A percentile compares a stretch with the other conserved stretches of the same genome.
These are phyloP conservation scores for Chromis chromis DNA, from an alignment of 2,797 vertebrate species.

Conservation along the genomic window DNA sequence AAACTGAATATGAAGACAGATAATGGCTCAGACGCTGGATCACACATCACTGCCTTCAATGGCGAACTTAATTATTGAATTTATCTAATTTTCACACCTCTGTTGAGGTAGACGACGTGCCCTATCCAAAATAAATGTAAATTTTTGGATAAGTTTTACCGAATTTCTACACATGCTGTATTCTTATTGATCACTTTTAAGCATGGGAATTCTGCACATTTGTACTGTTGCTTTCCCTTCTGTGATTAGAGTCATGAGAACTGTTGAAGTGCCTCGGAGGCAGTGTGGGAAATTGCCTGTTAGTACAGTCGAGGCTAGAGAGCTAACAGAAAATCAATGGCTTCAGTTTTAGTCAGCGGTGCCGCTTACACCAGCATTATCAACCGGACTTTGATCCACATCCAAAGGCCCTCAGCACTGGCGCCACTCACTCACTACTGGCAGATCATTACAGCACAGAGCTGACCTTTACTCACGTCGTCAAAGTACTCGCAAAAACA, in stretches of 20 bases:
- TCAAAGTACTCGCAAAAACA: conserved; percentile 12
- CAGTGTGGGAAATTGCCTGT: conserved; percentile 62
- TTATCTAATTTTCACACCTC: conserved; percentile 4
- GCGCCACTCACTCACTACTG: conserved; percentile 39
- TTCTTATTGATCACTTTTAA: conserved; percentile 15
- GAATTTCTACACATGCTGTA: background rate
- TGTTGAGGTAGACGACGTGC: conserved; percentile 1
- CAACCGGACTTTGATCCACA: conserved; percentile 71
- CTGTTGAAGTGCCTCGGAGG: conserved; percentile 32
- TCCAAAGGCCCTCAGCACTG: conserved; percentile 53
- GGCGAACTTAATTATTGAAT: background rate
- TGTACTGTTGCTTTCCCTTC: conserved; percentile 19
- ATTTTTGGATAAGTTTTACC: background rate
- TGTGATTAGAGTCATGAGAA: conserved; percentile 44
- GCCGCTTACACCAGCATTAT: conserved; percentile 56
- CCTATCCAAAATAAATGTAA: conserved; percentile 1
- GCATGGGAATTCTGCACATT: background rate
- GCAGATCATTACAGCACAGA: conserved; percentile 47
- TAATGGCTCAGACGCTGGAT: conserved; percentile 34
- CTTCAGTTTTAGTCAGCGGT: conserved; percentile 59
- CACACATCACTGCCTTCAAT: conserved; percentile 15
- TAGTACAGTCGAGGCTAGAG: conserved; percentile 56
- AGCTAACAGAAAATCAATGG: conserved; percentile 76
- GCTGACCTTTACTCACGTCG: conserved; percentile 29
- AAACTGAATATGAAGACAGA: conserved; percentile 40